Percentiles rank a stretch among this genome's conserved stretches.
Conservation (phyloP, 2,113 vertebrate genomes). For the Bufo gargarizans region DNA sequence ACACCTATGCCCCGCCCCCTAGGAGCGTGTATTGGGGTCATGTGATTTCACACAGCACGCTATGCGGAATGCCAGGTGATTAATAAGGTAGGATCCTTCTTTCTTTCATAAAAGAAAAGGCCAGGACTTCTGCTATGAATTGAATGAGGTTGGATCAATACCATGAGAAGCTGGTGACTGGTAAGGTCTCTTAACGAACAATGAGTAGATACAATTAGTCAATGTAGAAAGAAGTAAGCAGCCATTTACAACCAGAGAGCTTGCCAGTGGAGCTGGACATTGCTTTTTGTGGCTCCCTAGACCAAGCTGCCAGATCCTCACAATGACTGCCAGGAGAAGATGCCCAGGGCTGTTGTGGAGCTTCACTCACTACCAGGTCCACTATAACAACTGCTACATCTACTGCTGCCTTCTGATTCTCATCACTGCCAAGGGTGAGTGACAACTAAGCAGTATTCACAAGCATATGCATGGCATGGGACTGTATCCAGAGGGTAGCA, state of each 20-base stretch:
- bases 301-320: constrained; percentile 37
- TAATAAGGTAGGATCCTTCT: not conserved
- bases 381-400: constrained; percentile 17
- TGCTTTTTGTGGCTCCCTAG: constrained; percentile 18
- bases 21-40: not conserved
- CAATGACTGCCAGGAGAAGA: constrained; percentile 48
- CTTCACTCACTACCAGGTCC: constrained; percentile 25
- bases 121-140: not conserved
- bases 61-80: not conserved
- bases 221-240: constrained; percentile 14
- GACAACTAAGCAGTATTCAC: not conserved
- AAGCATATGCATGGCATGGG: constrained; percentile 4
- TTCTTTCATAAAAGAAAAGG: not conserved
- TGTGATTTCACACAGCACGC: not conserved
- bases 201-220: not conserved
- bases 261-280: constrained; percentile 29
- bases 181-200: not conserved
- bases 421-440: constrained; percentile 54
- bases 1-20: not conserved
- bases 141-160: not conserved
- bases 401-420: constrained; percentile 55
- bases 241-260: not conserved
- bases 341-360: constrained; percentile 48
- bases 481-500: not conserved
- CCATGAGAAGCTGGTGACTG: not conserved